phyloP scores from a whole-genome alignment of 2,113 vertebrate species.

The Pteruthius melanotis region DNA sequence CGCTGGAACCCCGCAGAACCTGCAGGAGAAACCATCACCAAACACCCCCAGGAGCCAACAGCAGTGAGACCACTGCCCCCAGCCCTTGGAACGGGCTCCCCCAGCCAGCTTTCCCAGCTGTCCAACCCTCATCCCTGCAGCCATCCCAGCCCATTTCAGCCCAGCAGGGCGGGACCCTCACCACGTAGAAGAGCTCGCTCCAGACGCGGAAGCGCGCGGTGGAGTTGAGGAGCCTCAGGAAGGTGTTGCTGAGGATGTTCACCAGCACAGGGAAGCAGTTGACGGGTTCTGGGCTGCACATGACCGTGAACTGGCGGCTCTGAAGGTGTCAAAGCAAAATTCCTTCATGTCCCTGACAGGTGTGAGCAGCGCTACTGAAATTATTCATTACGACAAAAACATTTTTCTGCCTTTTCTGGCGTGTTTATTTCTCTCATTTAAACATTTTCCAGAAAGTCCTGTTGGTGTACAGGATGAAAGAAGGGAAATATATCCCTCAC shows the following conservation, averaged over 20 bases:
- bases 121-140: background rate
- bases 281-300: slow-evolving; percentile 79
- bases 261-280: slow-evolving; percentile 81
- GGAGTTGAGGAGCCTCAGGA: slow-evolving; percentile 74
- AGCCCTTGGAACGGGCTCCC: fast-evolving
- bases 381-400: background rate
- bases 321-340: background rate
- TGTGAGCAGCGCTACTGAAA: background rate
- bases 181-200: slow-evolving; percentile 66
- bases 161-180: background rate
- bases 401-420: background rate
- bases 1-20: background rate
- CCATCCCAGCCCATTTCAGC: fast-evolving
- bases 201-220: slow-evolving; percentile 71
- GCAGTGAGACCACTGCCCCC: background rate
- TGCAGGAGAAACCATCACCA: background rate
- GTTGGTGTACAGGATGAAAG: background rate
- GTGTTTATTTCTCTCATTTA: background rate
- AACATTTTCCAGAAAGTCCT: background rate
- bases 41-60: background rate
- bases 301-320: slow-evolving; percentile 76
- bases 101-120: background rate
- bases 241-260: slow-evolving; percentile 84
- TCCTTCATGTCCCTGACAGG: fast-evolving
- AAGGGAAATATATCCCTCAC: slow-evolving; percentile 47